Evolutionary conservation across 2,797 vertebrate species (phyloP).

Genomic region (Ibycter americanus): DNA sequence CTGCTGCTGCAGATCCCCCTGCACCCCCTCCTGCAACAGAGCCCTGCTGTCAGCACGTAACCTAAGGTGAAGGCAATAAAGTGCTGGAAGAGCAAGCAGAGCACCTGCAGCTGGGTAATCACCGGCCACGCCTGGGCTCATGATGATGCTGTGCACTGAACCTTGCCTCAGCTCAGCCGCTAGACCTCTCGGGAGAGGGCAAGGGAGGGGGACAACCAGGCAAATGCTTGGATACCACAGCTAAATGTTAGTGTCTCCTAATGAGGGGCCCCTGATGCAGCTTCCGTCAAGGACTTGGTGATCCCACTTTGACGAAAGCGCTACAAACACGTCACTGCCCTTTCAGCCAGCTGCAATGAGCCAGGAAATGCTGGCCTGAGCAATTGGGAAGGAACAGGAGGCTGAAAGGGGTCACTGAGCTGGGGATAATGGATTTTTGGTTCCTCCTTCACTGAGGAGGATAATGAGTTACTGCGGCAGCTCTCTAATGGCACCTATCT

Average conservation of each 20-base stretch:
- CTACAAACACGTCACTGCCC: background rate
- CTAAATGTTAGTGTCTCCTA: background rate
- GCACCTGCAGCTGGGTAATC: background rate
- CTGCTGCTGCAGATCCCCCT: background rate
- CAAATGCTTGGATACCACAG: background rate
- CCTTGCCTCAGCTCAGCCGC: background rate
- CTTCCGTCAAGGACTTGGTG: background rate
- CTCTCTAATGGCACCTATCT: background rate
- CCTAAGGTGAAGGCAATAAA: background rate
- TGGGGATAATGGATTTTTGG: background rate
- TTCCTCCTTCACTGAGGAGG: background rate
- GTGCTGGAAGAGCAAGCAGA: background rate
- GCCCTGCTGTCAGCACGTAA: background rate
- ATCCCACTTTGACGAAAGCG: background rate
- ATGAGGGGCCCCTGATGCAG: background rate
- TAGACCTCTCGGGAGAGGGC: background rate
- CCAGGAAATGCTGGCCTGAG: background rate
- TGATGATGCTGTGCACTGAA: background rate
- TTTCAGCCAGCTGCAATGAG: background rate
- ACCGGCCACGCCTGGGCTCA: background rate
- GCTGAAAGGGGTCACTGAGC: background rate
- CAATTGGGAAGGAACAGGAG: background rate
- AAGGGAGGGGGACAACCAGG: background rate
- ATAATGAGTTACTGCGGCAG: background rate
- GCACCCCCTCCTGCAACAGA: accelerated